Percentiles rank a stretch among this genome's conserved stretches.
Conservation (phyloP, 2,797 vertebrate species). For the Alectoris magna region DNA sequence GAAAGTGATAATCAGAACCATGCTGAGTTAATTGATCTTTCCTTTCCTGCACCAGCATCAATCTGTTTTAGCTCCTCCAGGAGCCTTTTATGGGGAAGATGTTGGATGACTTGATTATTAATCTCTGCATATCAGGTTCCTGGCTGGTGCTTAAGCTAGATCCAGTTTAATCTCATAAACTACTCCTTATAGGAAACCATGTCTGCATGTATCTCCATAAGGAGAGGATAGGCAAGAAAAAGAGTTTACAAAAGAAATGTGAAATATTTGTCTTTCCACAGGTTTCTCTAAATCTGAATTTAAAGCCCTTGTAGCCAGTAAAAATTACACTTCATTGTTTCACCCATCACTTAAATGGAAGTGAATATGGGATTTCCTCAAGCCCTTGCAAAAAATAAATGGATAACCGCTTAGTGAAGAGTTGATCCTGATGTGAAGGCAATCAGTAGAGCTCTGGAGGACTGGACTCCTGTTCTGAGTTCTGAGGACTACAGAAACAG, state of each 20-base stretch:
- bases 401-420: not conserved
- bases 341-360: not conserved
- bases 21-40: not conserved
- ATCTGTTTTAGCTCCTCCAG: not conserved
- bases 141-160: not conserved
- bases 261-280: not conserved
- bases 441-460: not conserved
- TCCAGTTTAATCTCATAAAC: not conserved
- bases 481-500: not conserved
- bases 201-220: not conserved
- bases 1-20: not conserved
- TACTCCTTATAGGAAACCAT: not conserved
- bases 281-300: not conserved
- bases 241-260: not conserved
- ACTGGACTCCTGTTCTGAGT: not conserved
- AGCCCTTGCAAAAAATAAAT: not conserved
- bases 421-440: not conserved
- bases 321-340: not conserved
- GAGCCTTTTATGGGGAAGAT: not conserved
- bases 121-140: not conserved
- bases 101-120: not conserved
- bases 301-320: not conserved
- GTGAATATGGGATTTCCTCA: not conserved
- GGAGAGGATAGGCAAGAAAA: not conserved
- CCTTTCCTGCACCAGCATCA: not conserved